Conservation (phyloP, 2,888 invertebrate genomes). For the Hypomecis atomaria region DNA sequence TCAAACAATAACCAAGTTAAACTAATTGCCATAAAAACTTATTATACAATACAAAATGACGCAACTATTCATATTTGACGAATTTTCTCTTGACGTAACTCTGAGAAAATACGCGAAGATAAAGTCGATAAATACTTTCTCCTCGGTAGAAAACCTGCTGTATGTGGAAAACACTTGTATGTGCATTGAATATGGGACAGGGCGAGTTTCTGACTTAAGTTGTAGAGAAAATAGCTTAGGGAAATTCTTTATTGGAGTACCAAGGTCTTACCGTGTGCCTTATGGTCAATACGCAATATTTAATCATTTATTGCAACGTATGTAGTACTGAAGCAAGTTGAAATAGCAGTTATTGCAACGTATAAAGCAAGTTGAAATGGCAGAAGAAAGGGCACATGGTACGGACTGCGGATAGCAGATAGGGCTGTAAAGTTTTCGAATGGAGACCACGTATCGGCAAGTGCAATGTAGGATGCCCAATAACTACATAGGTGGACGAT, state of each 20-base stretch:
- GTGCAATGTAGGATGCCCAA: no score
- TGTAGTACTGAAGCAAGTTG: no score
- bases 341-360: no score
- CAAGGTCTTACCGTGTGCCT: neutral
- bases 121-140: conserved; percentile 28
- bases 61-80: conserved; percentile 25
- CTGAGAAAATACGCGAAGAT: conserved; percentile 23
- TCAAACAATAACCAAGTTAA: conserved; percentile 18
- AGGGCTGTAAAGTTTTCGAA: no score
- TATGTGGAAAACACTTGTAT: neutral
- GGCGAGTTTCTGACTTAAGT: conserved; percentile 1
- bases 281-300: no score
- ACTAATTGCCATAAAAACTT: conserved; percentile 26
- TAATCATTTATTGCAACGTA: no score
- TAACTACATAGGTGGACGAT: no score
- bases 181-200: conserved; percentile 5
- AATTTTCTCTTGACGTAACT: conserved; percentile 25
- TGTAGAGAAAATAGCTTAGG: neutral
- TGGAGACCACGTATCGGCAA: no score
- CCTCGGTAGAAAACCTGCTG: conserved; percentile 26
- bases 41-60: conserved; percentile 21
- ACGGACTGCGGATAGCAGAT: no score
- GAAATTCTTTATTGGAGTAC: neutral
- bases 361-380: no score
- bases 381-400: no score